Evolutionary conservation across 2,797 vertebrate species (phyloP), one percentile per base, ranked within the genome.

Genomic region (Thripadectes ignobilis): DNA sequence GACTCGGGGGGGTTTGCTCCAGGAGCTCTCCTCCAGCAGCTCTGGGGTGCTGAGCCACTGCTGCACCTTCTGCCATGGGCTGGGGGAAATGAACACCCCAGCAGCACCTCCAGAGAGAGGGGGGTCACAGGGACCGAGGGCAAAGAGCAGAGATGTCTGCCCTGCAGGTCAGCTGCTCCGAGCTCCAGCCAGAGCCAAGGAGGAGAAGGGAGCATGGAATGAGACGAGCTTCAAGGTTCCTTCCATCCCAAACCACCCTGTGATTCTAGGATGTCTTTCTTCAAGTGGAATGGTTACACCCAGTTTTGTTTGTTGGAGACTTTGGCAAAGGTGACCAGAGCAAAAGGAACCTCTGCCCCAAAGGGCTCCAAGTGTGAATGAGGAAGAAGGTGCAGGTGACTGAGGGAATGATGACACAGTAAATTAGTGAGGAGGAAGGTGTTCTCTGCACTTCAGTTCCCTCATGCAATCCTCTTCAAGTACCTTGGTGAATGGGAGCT

Each of bases 401-500:
- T 34, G 41, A 93, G 10, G 27, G 77, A 45, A 68, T 26, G 13
- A 34, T 62, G 58, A 29, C 49, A 41, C 29, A 43, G 13, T 54
- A 63, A 73, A 55, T 59, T 2, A 48, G 6, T 0, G 6, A 63
- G 48, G 36, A 67, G 23, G 27, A 32, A 62, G 17, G 5, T 29
- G 51, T 46, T 73, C 20, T 55, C 27, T 0, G 0, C 51, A 22
- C 39, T 58, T 81, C 41, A 65, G 27, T 29, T 73, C 30, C 41
- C 82, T 74, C 32, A 48, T 26, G 10, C 55, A 65, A 81, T 65
- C 21, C 27, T 66, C 55, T 3, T 1, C 18, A 30, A 41, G 13
- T 18, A 6, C 30, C 49, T 46, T 0, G 0, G 38, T 20, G 51
- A 85, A 30, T 32, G 15, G 69, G 30, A 41, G 13, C 10, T 82